Percentiles rank a stretch among this genome's conserved stretches.
These are phyloP conservation scores for Streblospio benedicti DNA, from an alignment of 1,140 invertebrate genomes.

Conservation along the genomic window DNA sequence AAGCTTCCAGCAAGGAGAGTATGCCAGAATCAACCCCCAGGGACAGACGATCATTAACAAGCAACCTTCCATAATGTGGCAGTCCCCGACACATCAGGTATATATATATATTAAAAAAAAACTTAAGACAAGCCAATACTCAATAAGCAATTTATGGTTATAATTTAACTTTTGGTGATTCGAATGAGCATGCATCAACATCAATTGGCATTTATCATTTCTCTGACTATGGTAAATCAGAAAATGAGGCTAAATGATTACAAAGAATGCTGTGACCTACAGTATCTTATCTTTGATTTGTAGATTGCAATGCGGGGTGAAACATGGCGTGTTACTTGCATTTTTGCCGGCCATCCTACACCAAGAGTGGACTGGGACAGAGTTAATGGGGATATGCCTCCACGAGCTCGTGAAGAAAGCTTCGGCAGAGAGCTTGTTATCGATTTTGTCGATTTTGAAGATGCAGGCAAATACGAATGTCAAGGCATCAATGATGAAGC, in stretches of 20 bases:
- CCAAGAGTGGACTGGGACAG: conserved; percentile 16
- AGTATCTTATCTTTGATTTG: no score
- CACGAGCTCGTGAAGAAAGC: conserved; percentile 22
- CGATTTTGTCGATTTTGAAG: conserved; percentile 25
- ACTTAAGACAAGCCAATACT: no score
- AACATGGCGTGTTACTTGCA: conserved; percentile 11
- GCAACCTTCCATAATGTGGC: conserved; percentile 11
- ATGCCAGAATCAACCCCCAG: conserved; percentile 7
- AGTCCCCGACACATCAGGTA: no score
- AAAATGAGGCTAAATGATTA: no score
- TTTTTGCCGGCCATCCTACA: conserved; percentile 19
- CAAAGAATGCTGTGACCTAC: no score
- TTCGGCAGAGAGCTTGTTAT: conserved; percentile 38
- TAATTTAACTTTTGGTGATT: no score
- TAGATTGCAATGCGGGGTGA: conserved; percentile 11
- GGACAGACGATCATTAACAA: conserved; percentile 7
- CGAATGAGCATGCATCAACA: no score
- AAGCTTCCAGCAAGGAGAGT: conserved; percentile 13
- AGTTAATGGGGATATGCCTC: conserved; percentile 13
- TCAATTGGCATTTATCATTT: no score
- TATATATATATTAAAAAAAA: no score
- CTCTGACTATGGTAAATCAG: no score
- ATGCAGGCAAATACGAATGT: conserved; percentile 38
- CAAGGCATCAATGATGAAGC: conserved; percentile 31
- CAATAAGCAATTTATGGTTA: no score